Evolutionary conservation across 2,888 invertebrate species (phyloP), one percentile per base, ranked within the genome.

Genomic region (Anorthoa munda): DNA sequence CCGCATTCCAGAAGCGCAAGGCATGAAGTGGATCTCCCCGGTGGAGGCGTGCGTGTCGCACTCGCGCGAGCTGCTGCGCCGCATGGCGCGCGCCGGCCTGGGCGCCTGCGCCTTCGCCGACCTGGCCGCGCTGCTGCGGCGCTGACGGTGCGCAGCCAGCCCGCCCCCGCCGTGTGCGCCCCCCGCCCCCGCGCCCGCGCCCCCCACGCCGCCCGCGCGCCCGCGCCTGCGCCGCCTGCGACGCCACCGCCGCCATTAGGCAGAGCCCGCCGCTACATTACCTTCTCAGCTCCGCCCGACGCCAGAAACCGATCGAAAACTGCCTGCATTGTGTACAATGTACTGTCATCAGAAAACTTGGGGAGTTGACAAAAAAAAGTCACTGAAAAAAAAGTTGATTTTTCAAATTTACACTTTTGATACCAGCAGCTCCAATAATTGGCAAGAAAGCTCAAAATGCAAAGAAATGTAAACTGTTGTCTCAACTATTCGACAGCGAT

Each of bases 21-120:
- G 98, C 95, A 97, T 98, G 96, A 98, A 98, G 83, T 98, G 98
- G 93, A 97, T 98, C 90, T 99, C 99, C 64, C 99, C 99, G 46
- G 97, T 99, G 91, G 99, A 99, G 96, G 98, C 99, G 91, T 98
- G 99, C 90, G 98, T 98, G 93, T 98, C 98, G 85, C 99, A 99
- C 95, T 98, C 99, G 83, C 97, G 98, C 90, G 98, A 98, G 94
- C 97, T 99, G 90, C 97, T 99, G 91, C 98, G 98, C 86, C 97
- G 99, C 91, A 99, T 99, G 99, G 98, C 99, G 84, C 98, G 97
- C 92, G 97, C 98, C 84, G 98, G 98, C 79, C 97, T 99, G 84
- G 99, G 99, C 90, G 98, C 99, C 77, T 99, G 99, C 97, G 99
- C 99, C 94, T 99, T 99, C 97, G 98, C 99, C 90, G 98, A 98